Conservation (phyloP, 2,797 vertebrate species). For the Delichon dasypus region DNA sequence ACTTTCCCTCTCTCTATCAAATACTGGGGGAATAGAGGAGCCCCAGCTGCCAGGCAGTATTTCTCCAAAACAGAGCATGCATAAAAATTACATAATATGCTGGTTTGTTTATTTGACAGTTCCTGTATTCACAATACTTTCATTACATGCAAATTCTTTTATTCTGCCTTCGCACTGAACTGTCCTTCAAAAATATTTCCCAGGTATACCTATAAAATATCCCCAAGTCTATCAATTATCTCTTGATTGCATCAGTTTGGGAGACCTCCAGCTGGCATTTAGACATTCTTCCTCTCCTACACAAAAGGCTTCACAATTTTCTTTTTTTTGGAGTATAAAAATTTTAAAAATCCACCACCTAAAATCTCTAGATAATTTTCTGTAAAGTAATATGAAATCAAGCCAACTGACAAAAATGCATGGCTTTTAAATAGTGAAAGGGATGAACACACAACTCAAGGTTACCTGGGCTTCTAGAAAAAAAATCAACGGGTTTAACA, state of each 20-base stretch:
- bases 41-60: conserved; percentile 17
- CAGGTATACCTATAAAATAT: background rate
- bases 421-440: background rate
- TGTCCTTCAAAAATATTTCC: background rate
- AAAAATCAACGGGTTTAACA: background rate
- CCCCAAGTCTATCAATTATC: background rate
- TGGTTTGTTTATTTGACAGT: conserved; percentile 1
- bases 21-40: background rate
- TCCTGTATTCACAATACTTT: background rate
- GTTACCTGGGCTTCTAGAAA: background rate
- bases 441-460: background rate
- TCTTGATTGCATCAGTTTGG: background rate
- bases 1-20: background rate
- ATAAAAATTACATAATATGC: conserved; percentile 16
- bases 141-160: background rate
- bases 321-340: background rate
- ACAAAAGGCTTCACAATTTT: background rate
- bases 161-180: background rate
- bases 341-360: background rate
- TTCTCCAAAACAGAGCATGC: conserved; percentile 13
- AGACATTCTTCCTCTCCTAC: background rate
- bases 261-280: background rate
- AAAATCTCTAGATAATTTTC: background rate
- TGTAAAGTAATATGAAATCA: background rate
- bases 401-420: background rate